Evolutionary conservation across 2,797 vertebrate species (phyloP).

Genomic region (Takifugu ocellatus): DNA sequence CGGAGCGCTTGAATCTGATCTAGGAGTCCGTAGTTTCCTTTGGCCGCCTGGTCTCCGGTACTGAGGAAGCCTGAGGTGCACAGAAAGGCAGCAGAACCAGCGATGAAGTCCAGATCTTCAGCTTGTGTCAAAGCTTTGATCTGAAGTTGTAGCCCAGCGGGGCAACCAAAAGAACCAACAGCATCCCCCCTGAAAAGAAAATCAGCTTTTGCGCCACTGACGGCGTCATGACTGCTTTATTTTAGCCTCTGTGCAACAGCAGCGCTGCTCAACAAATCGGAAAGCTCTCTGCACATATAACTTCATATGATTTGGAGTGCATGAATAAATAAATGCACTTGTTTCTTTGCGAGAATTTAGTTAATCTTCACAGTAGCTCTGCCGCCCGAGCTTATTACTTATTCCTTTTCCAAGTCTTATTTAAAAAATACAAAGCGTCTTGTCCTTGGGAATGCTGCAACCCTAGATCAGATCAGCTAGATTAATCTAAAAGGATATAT

Average conservation of each 20-base stretch:
- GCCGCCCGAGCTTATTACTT: slow-evolving; percentile 31
- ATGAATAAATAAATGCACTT: slow-evolving; percentile 34
- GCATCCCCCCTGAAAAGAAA: slow-evolving; percentile 44
- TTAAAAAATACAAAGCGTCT: slow-evolving; percentile 28
- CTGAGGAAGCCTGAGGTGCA: slow-evolving; percentile 90
- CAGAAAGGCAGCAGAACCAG: slow-evolving; percentile 32
- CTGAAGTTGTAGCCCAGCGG: slow-evolving; percentile 35
- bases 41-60: slow-evolving; percentile 98
- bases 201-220: slow-evolving; percentile 39
- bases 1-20: slow-evolving; percentile 97
- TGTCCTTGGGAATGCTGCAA: slow-evolving; percentile 55
- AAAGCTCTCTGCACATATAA: slow-evolving; percentile 27
- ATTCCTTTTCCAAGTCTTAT: slow-evolving; percentile 45
- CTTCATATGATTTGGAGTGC: slow-evolving; percentile 32
- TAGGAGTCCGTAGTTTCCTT: slow-evolving; percentile 97
- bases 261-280: slow-evolving; percentile 29
- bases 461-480: slow-evolving; percentile 42
- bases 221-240: slow-evolving; percentile 33
- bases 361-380: slow-evolving; percentile 26
- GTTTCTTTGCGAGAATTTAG: slow-evolving; percentile 37
- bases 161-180: slow-evolving; percentile 39
- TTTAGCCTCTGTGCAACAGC: slow-evolving; percentile 1
- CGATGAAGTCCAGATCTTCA: slow-evolving; percentile 30
- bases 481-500: slow-evolving; percentile 25
- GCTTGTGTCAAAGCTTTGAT: slow-evolving; percentile 46